Conservation (phyloP, 2,113 vertebrate genomes). For the Thryonomys swinderianus region DNA sequence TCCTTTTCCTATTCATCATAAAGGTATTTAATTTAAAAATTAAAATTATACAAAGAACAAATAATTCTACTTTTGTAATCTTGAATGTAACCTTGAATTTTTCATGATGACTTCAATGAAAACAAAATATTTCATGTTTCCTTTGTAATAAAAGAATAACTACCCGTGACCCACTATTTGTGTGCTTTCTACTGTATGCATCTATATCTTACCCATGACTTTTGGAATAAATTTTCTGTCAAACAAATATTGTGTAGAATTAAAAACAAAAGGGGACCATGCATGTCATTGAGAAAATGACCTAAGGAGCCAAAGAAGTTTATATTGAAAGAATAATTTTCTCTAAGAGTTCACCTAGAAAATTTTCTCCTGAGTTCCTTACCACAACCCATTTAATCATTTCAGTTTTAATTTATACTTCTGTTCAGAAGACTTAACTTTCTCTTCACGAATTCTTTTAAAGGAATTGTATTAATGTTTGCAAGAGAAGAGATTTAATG, state of each 20-base stretch:
- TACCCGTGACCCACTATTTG: background rate
- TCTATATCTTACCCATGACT: constrained; percentile 20
- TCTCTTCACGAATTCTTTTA: background rate
- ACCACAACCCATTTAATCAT: background rate
- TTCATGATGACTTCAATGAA: background rate
- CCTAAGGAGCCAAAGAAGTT: background rate
- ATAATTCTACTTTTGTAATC: constrained; percentile 25
- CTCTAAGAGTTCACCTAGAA: background rate
- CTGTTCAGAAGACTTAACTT: background rate
- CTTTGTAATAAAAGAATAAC: background rate
- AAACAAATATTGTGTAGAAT: background rate
- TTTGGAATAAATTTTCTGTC: background rate
- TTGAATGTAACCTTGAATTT: constrained; percentile 28
- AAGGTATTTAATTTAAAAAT: constrained; percentile 51
- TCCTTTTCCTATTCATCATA: background rate
- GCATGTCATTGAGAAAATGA: background rate
- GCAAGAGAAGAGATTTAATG: background rate
- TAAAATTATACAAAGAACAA: constrained; percentile 23
- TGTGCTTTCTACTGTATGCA: background rate
- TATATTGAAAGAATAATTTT: background rate
- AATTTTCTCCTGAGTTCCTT: rapidly evolving
- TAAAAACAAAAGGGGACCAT: background rate
- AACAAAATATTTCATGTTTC: background rate
- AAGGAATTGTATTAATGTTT: background rate
- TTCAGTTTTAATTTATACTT: background rate